These are phyloP conservation scores for Neoascia interrupta DNA, from an alignment of 2,888 invertebrate species.

Conservation along the genomic window DNA sequence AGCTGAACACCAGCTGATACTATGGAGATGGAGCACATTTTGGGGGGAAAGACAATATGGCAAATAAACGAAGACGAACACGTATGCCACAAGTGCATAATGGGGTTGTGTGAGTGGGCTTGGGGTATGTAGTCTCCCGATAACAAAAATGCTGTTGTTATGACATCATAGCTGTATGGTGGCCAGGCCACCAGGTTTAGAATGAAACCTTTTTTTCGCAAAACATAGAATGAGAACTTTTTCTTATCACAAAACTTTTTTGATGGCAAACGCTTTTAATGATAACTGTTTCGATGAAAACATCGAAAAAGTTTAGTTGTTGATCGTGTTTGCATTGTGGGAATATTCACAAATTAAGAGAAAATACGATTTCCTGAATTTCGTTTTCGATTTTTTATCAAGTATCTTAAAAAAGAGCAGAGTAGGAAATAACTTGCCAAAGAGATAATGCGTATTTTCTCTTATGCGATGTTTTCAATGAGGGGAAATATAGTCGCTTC, in stretches of 20 bases:
- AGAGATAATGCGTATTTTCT: neutral
- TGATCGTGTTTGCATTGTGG: no score
- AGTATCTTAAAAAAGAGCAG: no score
- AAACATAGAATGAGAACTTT: no score
- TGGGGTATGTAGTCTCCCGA: neutral
- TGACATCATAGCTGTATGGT: constrained; percentile 5
- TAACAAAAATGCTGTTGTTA: neutral
- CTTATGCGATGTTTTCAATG: constrained; percentile 28
- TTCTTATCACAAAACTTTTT: no score
- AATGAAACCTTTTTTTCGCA: no score
- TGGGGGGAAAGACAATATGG: no score
- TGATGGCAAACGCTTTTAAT: no score
- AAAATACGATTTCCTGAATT: no score
- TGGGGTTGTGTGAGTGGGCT: neutral
- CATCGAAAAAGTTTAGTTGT: neutral
- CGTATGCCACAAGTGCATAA: neutral
- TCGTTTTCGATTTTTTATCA: no score
- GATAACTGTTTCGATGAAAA: neutral
- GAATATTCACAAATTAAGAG: no score
- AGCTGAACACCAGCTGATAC: constrained; percentile 17
- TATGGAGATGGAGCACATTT: neutral
- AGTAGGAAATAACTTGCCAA: neutral
- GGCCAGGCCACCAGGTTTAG: no score
- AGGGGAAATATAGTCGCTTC: no score
- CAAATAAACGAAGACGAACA: neutral